A percentile compares a stretch with the other conserved stretches of the same genome.
Conservation (phyloP, 2,888 invertebrate species). For the Brassicogethes aeneus region DNA sequence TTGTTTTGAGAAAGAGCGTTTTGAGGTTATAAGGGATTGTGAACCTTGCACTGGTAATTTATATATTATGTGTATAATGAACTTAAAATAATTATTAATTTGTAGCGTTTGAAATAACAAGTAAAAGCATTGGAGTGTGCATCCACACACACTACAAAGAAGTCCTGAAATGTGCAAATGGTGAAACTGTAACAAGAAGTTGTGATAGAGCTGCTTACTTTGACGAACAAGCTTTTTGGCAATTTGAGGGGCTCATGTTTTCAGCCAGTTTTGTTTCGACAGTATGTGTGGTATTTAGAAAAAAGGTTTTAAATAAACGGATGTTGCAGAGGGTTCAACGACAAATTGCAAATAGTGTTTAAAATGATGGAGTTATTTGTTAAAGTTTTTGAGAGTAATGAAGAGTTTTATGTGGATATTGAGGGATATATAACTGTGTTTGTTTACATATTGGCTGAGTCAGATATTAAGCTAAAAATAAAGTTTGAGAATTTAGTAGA, state of each 20-base stretch:
- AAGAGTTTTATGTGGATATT: slow-evolving; percentile 17
- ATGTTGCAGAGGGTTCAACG: slow-evolving; percentile 61
- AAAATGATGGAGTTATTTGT: slow-evolving; percentile 15
- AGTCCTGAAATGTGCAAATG: slow-evolving; percentile 69
- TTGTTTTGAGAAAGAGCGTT: slow-evolving; percentile 67
- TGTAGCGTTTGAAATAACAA: slow-evolving; percentile 71
- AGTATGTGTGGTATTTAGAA: slow-evolving; percentile 54
- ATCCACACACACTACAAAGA: slow-evolving; percentile 78
- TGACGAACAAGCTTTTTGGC: slow-evolving; percentile 77
- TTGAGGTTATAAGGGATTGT: slow-evolving; percentile 64
- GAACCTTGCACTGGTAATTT: slow-evolving; percentile 78
- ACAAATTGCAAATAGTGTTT: slow-evolving; percentile 57
- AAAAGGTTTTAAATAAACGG: slow-evolving; percentile 56
- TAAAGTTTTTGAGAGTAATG: slow-evolving; percentile 8
- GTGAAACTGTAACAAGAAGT: slow-evolving; percentile 73
- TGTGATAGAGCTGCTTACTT: slow-evolving; percentile 79
- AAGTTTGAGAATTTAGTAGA: slow-evolving; percentile 7
- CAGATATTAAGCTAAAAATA: slow-evolving; percentile 16
- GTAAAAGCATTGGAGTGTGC: slow-evolving; percentile 74
- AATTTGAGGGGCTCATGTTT: slow-evolving; percentile 67
- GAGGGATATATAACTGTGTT: slow-evolving; percentile 21
- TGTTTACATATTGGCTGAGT: slow-evolving; percentile 18
- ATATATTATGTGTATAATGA: not conserved
- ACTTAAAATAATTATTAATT: slow-evolving; percentile 14
- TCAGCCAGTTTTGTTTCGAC: slow-evolving; percentile 56